Base-by-base conservation (phyloP, 2,113 vertebrate genomes). In the Picathartes gymnocephalus region DNA sequence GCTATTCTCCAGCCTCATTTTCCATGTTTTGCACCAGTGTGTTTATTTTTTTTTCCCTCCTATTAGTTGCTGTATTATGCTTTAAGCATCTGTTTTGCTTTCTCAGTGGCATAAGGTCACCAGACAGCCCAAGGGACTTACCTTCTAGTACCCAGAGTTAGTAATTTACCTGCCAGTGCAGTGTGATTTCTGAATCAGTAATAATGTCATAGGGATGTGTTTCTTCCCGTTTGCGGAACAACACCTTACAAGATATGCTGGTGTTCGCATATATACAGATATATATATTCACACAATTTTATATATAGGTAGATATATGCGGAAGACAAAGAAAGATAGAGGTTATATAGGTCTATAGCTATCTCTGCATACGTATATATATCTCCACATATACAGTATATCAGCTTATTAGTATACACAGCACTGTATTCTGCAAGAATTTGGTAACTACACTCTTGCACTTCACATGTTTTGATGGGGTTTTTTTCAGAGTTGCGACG, bases 61-160 rank as follows among this genome's bases (percentile, higher is more conserved):
- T 44, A 30, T 50, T 80, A 76, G 37, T 22, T 64, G 39, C 28
- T 73, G 9, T 40, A 74, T 54, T 76, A 33, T 76, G 21, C 5
- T 54, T 50, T 74, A 88, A 90, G 35, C 76, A 81, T 76, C 51
- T 92, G n/a, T 11, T 86, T 89, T 80, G 11, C 13, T 90, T 86
- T 90, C 66, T 84, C 21, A 58, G 57, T 61, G 88, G 12, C 6
- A 13, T 62, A 93, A 90, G 40, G 44, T n/a, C 37, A 91, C 45
- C 45, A 54, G 40, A 25, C 24, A 85, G 57, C 54, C 57, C 30
- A 81, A 84, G 65, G 30, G 50, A 82, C 15, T 57, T 64, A 90
- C 47, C 33, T 92, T 47, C 37, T 25, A 79, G 18, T 53, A 31
- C 33, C 15, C 19, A 70, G 24, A 45, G 2, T 64, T 56, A 37